A percentile compares a stretch with the other conserved stretches of the same genome.
phyloP scores from a whole-genome alignment of 2,113 vertebrate species.

The Sitta europaea region DNA sequence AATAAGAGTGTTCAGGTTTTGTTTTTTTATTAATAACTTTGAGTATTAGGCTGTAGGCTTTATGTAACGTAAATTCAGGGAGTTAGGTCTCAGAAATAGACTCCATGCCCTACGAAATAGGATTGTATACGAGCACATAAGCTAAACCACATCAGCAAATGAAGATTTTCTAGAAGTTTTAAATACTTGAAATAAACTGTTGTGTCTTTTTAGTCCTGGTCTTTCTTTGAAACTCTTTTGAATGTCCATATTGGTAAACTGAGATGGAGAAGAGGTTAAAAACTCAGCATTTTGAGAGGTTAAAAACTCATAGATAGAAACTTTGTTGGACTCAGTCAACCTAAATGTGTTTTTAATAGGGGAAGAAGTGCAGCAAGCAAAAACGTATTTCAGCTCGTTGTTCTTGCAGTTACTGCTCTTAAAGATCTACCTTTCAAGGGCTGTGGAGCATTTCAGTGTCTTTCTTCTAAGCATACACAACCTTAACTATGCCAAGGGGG shows the following conservation, averaged over 20 bases:
- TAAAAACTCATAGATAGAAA: too few species aligned
- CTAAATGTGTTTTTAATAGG: neutral
- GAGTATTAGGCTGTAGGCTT: neutral
- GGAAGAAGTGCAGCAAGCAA: neutral
- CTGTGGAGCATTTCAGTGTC: neutral
- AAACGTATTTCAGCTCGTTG: neutral
- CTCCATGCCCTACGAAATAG: neutral
- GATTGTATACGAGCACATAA: neutral
- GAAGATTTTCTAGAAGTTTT: neutral
- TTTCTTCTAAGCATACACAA: neutral
- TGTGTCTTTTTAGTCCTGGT: neutral
- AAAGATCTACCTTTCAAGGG: neutral
- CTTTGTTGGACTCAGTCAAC: neutral
- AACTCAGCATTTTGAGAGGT: rapidly evolving
- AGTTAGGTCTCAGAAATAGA: neutral
- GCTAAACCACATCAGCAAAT: neutral
- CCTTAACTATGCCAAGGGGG: neutral
- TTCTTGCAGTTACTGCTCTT: neutral
- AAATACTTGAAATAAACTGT: neutral
- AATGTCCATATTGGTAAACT: neutral
- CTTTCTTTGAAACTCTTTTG: neutral
- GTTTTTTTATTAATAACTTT: neutral
- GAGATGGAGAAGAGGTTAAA: neutral
- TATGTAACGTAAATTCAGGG: neutral
- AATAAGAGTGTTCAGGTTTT: neutral